Evolutionary conservation across 2,113 vertebrate genomes (phyloP), one percentile per base, ranked within the genome.

Genomic region (Myrmecophaga tridactyla): DNA sequence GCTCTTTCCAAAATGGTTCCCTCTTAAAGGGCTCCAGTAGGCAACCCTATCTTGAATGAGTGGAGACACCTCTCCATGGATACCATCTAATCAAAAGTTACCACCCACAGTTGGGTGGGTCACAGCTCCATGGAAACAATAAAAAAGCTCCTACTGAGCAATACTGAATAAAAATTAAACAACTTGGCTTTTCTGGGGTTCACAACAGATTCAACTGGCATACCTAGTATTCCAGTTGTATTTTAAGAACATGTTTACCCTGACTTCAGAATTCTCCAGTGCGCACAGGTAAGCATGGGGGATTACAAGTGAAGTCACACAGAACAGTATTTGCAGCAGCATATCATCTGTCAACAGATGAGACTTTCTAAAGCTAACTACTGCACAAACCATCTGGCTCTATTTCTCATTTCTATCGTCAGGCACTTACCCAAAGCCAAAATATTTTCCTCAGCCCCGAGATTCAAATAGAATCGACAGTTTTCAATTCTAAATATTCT

Each of bases 401-500:
- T 34, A 76, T 76, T 94, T 72, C 65, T 92, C 58, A 31, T 60
- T 80, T 76, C 72, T 87, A n/a, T 53, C 36, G 75, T 51, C 29
- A 67, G n/a, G 36, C 39, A 69, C 7, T 39, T 20, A 88, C 51
- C 72, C 34, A 91, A 73, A 86, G 36, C 36, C 39, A 84, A 89
- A 94, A 51, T 72, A 86, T 18, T 31, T 86, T 39, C 53, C 51
- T 67, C 27, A 81, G 84, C 15, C n/a, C 69, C 84, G 77, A 43
- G 75, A 92, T 84, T 94, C 90, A 97, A 92, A 96, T 2, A 94
- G 10, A 34, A n/a, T n/a, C n/a, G n/a, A 93, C 17, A 65, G 34
- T 75, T 90, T 94, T 93, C 36, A 88, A 73, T 92, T 89, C 17
- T 89, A 80, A 96, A 85, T 88, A 89, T 18, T 89, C 62, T 96